These are phyloP conservation scores for Tenebrio molitor DNA, from an alignment of 1,140 invertebrate genomes.

Conservation along the genomic window DNA sequence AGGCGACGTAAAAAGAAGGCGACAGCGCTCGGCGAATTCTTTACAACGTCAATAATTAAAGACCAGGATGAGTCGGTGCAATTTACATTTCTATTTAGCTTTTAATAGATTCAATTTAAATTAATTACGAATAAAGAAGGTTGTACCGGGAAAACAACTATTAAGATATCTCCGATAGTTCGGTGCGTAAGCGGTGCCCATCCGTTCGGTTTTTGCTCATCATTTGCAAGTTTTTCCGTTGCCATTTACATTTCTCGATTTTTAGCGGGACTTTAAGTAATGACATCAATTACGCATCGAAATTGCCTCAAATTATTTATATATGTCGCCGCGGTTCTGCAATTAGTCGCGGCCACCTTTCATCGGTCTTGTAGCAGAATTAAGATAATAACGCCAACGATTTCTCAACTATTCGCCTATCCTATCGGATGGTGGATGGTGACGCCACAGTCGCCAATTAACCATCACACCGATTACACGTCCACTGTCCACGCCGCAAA, in stretches of 20 bases:
- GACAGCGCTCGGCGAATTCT: not conserved
- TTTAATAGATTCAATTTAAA: conserved; percentile 51
- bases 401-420: not conserved
- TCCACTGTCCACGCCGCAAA: too few relatives aligned
- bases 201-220: conserved; percentile 41
- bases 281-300: conserved; percentile 37
- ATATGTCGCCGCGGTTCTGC: conserved; percentile 24
- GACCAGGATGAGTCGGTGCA: conserved; percentile 47
- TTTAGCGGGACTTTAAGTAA: conserved; percentile 32
- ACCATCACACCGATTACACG: not conserved
- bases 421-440: too few relatives aligned
- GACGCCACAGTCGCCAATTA: not conserved
- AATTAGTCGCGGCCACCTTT: conserved; percentile 36
- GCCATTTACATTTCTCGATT: conserved; percentile 46
- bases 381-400: conserved; percentile 15
- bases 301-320: conserved; percentile 29
- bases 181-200: conserved; percentile 1
- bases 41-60: conserved; percentile 46
- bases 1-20: not conserved
- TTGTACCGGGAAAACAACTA: conserved; percentile 49
- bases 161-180: conserved; percentile 47
- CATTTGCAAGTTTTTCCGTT: conserved; percentile 35
- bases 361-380: not conserved
- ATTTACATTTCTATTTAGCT: conserved; percentile 54
- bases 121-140: conserved; percentile 47